Conservation (phyloP, 2,888 invertebrate species). For the Heteromyza rotundicornis region DNA sequence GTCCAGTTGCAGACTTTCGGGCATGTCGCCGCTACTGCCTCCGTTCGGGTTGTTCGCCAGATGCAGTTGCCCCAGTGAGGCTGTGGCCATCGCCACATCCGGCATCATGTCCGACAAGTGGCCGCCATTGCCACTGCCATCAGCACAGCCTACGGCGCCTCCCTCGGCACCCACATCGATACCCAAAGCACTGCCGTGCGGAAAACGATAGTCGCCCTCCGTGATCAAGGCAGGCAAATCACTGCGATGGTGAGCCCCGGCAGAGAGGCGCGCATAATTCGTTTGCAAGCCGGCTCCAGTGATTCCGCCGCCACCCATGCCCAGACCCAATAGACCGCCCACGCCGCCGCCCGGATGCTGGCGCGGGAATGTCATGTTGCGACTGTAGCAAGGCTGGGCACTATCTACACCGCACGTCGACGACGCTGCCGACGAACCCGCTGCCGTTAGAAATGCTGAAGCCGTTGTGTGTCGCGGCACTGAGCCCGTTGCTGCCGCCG, state of each 20-base stretch:
- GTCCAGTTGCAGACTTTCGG: slow-evolving; percentile 71
- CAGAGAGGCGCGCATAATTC: slow-evolving; percentile 54
- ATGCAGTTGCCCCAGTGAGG: slow-evolving; percentile 73
- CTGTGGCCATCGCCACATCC: slow-evolving; percentile 91
- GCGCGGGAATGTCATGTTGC: slow-evolving; percentile 71
- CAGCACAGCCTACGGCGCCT: slow-evolving; percentile 66
- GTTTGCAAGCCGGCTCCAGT: slow-evolving; percentile 69
- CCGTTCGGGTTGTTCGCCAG: slow-evolving; percentile 52
- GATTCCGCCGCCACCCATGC: slow-evolving; percentile 60
- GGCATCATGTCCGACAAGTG: slow-evolving; percentile 85
- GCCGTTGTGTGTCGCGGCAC: slow-evolving; percentile 56
- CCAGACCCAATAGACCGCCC: slow-evolving; percentile 70
- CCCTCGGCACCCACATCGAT: slow-evolving; percentile 44
- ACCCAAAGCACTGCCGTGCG: slow-evolving; percentile 64
- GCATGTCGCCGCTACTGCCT: slow-evolving; percentile 58
- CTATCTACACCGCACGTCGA: slow-evolving; percentile 64
- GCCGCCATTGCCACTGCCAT: slow-evolving; percentile 71
- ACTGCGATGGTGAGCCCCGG: slow-evolving; percentile 68
- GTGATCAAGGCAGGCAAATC: slow-evolving; percentile 72
- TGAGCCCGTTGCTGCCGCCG: slow-evolving; percentile 64
- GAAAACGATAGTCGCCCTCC: slow-evolving; percentile 67
- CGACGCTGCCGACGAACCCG: slow-evolving; percentile 43
- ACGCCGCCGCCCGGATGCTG: slow-evolving; percentile 50
- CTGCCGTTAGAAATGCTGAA: slow-evolving; percentile 56
- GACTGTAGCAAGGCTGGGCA: slow-evolving; percentile 70